Conservation (phyloP, 2,797 vertebrate genomes). For the Sarcophilus harrisii region DNA sequence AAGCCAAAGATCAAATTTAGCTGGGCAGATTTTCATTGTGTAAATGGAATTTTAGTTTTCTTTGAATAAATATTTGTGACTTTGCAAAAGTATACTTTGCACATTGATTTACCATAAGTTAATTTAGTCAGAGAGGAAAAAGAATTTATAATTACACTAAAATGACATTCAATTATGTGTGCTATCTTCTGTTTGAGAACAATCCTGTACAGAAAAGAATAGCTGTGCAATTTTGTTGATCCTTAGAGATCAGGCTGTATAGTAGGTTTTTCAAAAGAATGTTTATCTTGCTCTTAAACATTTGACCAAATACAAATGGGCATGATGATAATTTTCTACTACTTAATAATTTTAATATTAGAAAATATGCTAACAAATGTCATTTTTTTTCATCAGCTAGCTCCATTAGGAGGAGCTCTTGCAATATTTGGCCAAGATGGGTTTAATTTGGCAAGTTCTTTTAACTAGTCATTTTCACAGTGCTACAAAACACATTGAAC, state of each 20-base stretch:
- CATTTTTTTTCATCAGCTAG: constrained; percentile 35
- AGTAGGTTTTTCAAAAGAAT: constrained; percentile 31
- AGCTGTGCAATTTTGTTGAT: background rate
- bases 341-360: background rate
- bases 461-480: constrained; percentile 54
- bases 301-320: background rate
- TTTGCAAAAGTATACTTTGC: constrained; percentile 56
- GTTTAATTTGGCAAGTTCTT: constrained; percentile 45
- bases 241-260: background rate
- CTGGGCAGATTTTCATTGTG: constrained; percentile 61
- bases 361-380: background rate
- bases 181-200: constrained; percentile 5
- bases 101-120: constrained; percentile 57
- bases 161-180: background rate
- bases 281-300: background rate
- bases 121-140: constrained; percentile 57
- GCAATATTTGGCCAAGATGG: constrained; percentile 84
- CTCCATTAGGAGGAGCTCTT: constrained; percentile 94
- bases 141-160: constrained; percentile 50
- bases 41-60: constrained; percentile 55
- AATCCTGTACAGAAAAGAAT: constrained; percentile 10
- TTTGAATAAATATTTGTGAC: constrained; percentile 72
- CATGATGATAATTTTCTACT: background rate
- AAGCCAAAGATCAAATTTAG: constrained; percentile 75
- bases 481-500: constrained; percentile 39